Evolutionary conservation across 2,113 vertebrate species (phyloP).

Genomic region (Nestor notabilis): DNA sequence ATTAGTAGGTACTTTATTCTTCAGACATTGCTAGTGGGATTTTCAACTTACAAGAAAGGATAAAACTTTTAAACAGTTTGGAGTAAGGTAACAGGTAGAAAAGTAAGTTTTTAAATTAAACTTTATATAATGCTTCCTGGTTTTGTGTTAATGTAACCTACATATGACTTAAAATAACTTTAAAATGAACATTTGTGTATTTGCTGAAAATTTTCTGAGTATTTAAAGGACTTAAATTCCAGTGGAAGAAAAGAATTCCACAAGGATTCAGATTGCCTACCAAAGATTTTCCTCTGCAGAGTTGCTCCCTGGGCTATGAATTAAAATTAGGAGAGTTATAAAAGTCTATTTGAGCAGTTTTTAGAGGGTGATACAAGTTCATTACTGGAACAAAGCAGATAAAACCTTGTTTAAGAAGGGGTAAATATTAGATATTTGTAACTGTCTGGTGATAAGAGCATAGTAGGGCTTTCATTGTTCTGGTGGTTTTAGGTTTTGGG

Average conservation of each 20-base stretch:
- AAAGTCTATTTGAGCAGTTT: background rate
- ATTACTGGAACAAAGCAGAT: background rate
- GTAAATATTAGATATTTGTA: conserved; percentile 6
- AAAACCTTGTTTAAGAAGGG: background rate
- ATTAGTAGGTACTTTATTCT: background rate
- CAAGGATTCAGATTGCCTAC: background rate
- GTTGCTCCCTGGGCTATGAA: background rate
- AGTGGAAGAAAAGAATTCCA: background rate
- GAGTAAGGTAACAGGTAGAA: background rate
- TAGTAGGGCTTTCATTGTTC: background rate
- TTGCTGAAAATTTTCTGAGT: background rate
- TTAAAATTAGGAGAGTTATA: background rate
- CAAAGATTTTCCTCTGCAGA: background rate
- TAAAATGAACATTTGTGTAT: background rate
- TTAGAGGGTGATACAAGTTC: background rate
- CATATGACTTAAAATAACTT: background rate
- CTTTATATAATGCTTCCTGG: background rate
- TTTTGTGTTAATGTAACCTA: background rate
- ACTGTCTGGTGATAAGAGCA: background rate
- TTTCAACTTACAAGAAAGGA: background rate
- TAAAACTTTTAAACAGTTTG: background rate
- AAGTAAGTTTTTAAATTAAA: background rate
- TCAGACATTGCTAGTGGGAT: background rate
- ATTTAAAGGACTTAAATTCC: background rate
- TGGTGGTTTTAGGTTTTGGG: background rate